Evolutionary conservation across 2,113 vertebrate species (phyloP), one percentile per base, ranked within the genome.

Genomic region (Xiphorhynchus elegans): DNA sequence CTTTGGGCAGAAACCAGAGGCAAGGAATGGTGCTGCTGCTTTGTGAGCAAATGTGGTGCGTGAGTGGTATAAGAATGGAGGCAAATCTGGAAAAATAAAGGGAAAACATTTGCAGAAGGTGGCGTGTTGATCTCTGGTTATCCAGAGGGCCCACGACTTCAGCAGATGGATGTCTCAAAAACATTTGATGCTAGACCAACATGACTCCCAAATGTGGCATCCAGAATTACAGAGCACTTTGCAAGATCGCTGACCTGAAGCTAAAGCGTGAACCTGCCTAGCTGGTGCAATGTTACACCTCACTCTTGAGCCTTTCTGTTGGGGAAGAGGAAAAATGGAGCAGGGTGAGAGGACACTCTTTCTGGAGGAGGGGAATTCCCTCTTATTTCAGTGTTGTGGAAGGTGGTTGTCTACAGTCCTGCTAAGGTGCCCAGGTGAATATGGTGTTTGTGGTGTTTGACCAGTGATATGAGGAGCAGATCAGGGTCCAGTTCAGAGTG

Each of bases 291-390:
- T 2, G 3, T 76, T 46, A 10, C 5, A 19, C 11, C 7, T 74
- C 37, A 10, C 39, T 37, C 59, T 63, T 49, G 31, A 23, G 15
- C 17, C 19, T 55, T 84, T 60, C 58, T 44, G 13, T 19, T 4
- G 6, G 40, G n/a, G 26, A 42, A 59, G 62, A 44, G 31, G 20
- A 70, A 26, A 76, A 44, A 39, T 17, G 20, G 29, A 84, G 47
- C 35, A 70, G 35, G 2, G 6, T 2, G 2, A 63, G 47, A 62
- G 24, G 37, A 46, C 3, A 2, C 1, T 0, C 13, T 69, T 88
- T 11, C 40, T 58, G 47, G n/a, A 70, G 37, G 37, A 76, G 64
- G 50, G 23, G 62, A 59, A 13, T 68, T 79, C 23, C 14, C 13
- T 3, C 1, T 33, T 33, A 10, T 33, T 31, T 62, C 20, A 16